phyloP scores from a whole-genome alignment of 1,140 invertebrate species.

The Sitodiplosis mosellana region DNA sequence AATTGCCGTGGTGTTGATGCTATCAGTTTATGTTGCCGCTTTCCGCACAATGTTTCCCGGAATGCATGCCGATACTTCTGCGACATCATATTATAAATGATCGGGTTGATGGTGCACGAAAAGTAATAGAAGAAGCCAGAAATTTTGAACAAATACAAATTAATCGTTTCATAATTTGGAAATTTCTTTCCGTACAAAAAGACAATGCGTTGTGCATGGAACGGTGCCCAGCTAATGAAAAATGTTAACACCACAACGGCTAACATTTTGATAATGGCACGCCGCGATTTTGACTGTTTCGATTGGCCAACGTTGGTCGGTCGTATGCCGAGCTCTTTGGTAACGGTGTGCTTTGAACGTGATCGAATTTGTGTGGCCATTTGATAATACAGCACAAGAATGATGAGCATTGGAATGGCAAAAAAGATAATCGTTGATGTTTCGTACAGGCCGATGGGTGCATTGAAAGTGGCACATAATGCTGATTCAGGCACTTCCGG shows the following conservation, averaged over 20 bases:
- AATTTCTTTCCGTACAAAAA: conserved; percentile 45
- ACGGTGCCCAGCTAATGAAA: conserved; percentile 93
- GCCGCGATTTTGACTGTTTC: conserved; percentile 45
- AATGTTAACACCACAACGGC: conserved; percentile 92
- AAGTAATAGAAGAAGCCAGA: conserved; percentile 74
- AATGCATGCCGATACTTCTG: conserved; percentile 63
- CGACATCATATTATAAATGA: conserved; percentile 85
- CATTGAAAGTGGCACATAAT: conserved; percentile 50
- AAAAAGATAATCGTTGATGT: conserved; percentile 70
- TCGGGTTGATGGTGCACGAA: conserved; percentile 75
- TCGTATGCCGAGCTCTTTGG: conserved; percentile 19
- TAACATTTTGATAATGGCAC: conserved; percentile 62
- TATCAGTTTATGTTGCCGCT: conserved; percentile 1
- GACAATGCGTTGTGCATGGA: conserved; percentile 76
- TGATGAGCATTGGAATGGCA: conserved; percentile 59
- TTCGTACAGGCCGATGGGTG: conserved; percentile 47
- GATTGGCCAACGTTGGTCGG: conserved; percentile 36
- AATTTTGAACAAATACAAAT: conserved; percentile 61
- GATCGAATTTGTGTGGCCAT: conserved; percentile 54
- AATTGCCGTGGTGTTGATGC: too few species aligned
- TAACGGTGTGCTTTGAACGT: conserved; percentile 28
- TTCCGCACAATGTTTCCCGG: conserved; percentile 43
- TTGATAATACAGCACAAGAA: conserved; percentile 52
- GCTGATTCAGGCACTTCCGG: conserved; percentile 37
- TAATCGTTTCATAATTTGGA: conserved; percentile 41